These are phyloP conservation scores for Drosophila varians DNA, from an alignment of 1,140 invertebrate genomes.

Conservation along the genomic window DNA sequence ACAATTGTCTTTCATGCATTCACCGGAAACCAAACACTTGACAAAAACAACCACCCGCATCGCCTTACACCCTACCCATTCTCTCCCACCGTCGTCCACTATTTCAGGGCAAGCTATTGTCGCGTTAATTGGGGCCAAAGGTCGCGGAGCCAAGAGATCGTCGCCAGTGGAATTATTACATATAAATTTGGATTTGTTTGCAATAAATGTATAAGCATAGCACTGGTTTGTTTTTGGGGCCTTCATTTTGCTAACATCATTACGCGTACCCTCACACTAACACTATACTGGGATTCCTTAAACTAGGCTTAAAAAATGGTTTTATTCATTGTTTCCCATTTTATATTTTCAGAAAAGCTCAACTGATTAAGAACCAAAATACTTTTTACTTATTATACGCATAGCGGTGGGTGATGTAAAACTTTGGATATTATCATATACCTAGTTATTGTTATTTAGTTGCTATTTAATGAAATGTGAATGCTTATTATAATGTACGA, in stretches of 20 bases:
- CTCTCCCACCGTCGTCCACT: slow-evolving; percentile 9
- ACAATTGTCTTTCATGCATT: slow-evolving; percentile 54
- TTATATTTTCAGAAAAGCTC: slow-evolving; percentile 71
- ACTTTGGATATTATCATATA: slow-evolving; percentile 63
- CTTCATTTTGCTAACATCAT: slow-evolving; percentile 27
- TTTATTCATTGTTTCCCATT: slow-evolving; percentile 16
- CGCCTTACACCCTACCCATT: slow-evolving; percentile 20
- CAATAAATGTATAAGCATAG: slow-evolving; percentile 51
- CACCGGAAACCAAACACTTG: slow-evolving; percentile 17
- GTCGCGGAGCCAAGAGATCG: slow-evolving; percentile 5
- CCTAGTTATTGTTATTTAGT: slow-evolving; percentile 77
- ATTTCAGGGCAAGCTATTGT: slow-evolving; percentile 73
- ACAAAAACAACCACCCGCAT: slow-evolving; percentile 18
- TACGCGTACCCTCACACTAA: background rate
- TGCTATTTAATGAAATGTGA: slow-evolving; percentile 68
- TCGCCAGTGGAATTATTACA: slow-evolving; percentile 31
- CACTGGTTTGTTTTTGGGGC: slow-evolving; percentile 31
- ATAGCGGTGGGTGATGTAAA: slow-evolving; percentile 74
- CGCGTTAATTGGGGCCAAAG: slow-evolving; percentile 48
- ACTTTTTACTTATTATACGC: slow-evolving; percentile 64
- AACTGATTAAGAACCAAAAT: slow-evolving; percentile 58
- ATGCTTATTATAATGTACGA: slow-evolving; percentile 44
- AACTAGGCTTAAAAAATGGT: background rate
- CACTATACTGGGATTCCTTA: slow-evolving; percentile 3
- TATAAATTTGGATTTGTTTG: slow-evolving; percentile 46